Percentiles rank a stretch among this genome's conserved stretches.
Conservation (phyloP, 2,113 vertebrate genomes). For the Gnathonemus echidnorhynchus region DNA sequence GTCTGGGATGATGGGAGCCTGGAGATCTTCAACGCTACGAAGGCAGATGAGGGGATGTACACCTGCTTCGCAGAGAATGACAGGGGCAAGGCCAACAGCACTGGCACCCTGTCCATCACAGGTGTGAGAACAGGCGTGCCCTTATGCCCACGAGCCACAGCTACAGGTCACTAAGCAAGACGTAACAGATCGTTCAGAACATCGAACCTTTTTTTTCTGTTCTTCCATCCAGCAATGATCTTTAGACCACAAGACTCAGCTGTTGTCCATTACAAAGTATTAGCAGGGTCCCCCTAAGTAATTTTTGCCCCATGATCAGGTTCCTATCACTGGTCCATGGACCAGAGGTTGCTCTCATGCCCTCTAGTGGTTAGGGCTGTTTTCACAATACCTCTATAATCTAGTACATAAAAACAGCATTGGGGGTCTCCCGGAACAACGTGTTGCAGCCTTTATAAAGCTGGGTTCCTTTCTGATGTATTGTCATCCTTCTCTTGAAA, state of each 20-base stretch:
- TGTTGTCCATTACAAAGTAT: neutral
- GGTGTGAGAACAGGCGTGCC: slow-evolving; percentile 51
- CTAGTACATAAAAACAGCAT: neutral
- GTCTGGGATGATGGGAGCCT: slow-evolving; percentile 88
- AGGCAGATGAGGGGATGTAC: slow-evolving; percentile 77
- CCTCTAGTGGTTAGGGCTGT: neutral
- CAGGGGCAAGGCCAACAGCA: slow-evolving; percentile 84
- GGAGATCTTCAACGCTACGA: slow-evolving; percentile 84
- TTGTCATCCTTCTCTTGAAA: neutral
- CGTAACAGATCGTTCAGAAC: neutral
- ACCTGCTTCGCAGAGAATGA: slow-evolving; percentile 93
- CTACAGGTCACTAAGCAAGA: neutral
- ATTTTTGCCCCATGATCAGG: neutral
- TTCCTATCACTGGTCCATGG: neutral
- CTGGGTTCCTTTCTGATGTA: neutral
- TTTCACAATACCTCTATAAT: neutral
- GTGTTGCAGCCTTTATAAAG: neutral
- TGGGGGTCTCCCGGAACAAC: neutral
- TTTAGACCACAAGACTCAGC: neutral
- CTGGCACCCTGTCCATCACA: slow-evolving; percentile 81
- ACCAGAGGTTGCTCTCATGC: neutral
- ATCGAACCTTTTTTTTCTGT: neutral
- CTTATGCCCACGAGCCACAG: neutral
- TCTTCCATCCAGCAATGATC: neutral
- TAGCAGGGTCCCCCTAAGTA: neutral